phyloP scores from a whole-genome alignment of 2,888 invertebrate species.

The Orthonevra nobilis region DNA sequence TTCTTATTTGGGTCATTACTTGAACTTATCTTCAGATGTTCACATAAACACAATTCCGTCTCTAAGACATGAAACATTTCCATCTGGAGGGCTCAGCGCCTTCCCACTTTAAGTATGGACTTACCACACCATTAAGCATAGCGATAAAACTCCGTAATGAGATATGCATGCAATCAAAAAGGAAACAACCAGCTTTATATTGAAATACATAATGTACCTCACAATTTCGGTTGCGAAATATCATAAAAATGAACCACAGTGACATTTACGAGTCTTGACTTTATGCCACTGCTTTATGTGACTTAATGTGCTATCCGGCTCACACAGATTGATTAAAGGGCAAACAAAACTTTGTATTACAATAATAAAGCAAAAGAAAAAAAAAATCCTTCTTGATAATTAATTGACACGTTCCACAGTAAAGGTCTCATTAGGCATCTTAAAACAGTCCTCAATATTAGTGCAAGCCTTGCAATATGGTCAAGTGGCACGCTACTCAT shows the following conservation, averaged over 20 bases:
- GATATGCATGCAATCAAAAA: constrained; percentile 28
- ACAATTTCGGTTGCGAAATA: neutral
- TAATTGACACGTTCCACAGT: constrained; percentile 15
- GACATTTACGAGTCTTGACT: constrained; percentile 7
- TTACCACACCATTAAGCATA: constrained; percentile 15
- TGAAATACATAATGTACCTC: neutral
- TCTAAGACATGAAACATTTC: too few relatives aligned
- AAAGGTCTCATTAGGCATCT: constrained; percentile 7
- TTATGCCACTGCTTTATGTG: constrained; percentile 10
- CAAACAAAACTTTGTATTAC: constrained; percentile 9
- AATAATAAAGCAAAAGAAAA: too few relatives aligned
- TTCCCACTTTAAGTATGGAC: neutral
- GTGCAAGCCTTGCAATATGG: too few relatives aligned
- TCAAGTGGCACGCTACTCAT: too few relatives aligned
- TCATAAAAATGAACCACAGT: constrained; percentile 9
- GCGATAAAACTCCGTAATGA: constrained; percentile 21
- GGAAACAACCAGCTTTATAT: constrained; percentile 8
- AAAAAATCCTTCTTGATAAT: constrained; percentile 4
- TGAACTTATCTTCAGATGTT: too few relatives aligned
- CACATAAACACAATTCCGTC: too few relatives aligned
- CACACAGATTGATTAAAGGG: constrained; percentile 19
- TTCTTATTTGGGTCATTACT: too few relatives aligned
- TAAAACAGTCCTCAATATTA: too few relatives aligned
- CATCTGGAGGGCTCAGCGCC: too few relatives aligned
- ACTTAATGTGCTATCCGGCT: constrained; percentile 15